Percentiles rank a stretch among this genome's conserved stretches.
Conservation (phyloP, 2,113 vertebrate genomes). For the Nestor notabilis region DNA sequence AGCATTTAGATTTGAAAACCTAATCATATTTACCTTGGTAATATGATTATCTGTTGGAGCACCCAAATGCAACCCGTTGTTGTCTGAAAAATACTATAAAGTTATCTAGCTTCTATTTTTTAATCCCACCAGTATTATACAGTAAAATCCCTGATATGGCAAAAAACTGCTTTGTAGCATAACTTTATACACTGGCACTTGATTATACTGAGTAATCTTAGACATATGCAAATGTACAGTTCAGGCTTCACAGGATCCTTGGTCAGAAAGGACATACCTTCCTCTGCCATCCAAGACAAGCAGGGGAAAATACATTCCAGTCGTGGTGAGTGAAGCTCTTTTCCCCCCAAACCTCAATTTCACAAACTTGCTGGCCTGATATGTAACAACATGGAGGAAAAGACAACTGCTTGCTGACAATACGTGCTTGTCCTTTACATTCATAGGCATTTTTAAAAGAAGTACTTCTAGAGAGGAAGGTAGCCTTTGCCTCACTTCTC, state of each 20-base stretch:
- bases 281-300: background rate
- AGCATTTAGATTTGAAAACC: background rate
- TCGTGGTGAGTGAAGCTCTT: background rate
- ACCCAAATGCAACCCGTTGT: background rate
- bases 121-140: background rate
- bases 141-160: background rate
- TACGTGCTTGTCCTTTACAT: background rate
- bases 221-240: background rate
- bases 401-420: background rate
- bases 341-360: background rate
- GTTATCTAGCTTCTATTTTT: background rate
- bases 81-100: background rate
- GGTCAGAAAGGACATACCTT: background rate
- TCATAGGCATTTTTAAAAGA: background rate
- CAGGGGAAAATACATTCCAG: background rate
- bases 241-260: background rate
- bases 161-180: background rate
- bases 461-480: background rate
- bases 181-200: background rate
- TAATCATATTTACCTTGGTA: background rate
- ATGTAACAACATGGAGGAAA: background rate
- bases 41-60: background rate
- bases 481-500: background rate
- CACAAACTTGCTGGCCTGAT: background rate
- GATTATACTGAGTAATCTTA: background rate